These are phyloP conservation scores for Eubasilissa regina DNA, from an alignment of 1,140 invertebrate species.

Conservation along the genomic window DNA sequence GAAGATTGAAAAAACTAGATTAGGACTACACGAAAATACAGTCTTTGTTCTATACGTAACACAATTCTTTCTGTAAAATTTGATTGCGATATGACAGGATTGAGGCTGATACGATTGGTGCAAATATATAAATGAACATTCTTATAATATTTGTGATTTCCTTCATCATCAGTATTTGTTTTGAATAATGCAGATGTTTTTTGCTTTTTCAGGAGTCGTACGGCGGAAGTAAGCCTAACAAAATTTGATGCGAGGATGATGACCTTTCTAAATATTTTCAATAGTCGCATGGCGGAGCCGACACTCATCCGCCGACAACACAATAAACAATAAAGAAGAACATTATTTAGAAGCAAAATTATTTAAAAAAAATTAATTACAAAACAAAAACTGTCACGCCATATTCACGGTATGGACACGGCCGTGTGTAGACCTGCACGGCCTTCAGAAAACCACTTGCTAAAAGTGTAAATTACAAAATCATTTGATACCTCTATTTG, in stretches of 20 bases:
- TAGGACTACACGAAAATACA: no score
- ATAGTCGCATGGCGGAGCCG: constrained; percentile 21
- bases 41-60: no score
- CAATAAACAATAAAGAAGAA: not conserved
- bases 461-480: not conserved
- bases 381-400: constrained; percentile 12
- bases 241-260: constrained; percentile 51
- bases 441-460: no score
- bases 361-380: not conserved
- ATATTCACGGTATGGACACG: not conserved
- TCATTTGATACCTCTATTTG: constrained; percentile 1
- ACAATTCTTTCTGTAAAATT: no score
- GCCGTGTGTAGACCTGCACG: no score
- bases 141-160: no score
- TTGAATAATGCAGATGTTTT: not conserved
- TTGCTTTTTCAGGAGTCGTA: constrained; percentile 48
- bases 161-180: not conserved
- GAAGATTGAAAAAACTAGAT: no score
- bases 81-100: no score
- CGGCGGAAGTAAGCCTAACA: constrained; percentile 46
- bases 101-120: no score
- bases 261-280: constrained; percentile 45
- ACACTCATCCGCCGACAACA: constrained; percentile 21
- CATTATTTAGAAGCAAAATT: constrained; percentile 40
- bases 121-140: no score